Evolutionary conservation across 1,140 invertebrate species (phyloP).

Genomic region (Cyclargus thomasi): DNA sequence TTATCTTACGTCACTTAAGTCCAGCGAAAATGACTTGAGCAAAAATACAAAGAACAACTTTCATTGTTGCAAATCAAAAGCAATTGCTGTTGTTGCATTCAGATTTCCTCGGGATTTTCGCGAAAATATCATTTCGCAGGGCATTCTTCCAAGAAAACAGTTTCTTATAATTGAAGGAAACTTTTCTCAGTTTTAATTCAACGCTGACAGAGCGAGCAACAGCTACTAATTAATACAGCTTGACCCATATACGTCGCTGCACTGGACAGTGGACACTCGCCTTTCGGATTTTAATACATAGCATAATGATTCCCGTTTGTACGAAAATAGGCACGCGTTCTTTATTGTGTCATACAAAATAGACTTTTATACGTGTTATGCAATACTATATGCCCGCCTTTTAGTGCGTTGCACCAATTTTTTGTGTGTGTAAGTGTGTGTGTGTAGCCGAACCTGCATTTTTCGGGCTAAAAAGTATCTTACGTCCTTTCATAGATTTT

Average conservation of each 20-base stretch:
- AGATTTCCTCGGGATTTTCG: neutral
- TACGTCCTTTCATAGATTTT: too few relatives aligned
- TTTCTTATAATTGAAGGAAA: neutral
- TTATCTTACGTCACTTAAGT: neutral
- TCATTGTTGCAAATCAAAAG: conserved; percentile 3
- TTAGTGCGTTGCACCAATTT: too few relatives aligned
- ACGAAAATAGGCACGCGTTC: neutral
- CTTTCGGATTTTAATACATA: neutral
- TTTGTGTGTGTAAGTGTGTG: too few relatives aligned
- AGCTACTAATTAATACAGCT: conserved; percentile 3
- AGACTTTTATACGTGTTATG: too few relatives aligned
- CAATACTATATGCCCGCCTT: too few relatives aligned
- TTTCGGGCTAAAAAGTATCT: too few relatives aligned
- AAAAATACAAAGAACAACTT: neutral
- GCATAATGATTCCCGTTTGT: neutral
- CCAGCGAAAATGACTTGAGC: neutral
- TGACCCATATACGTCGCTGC: conserved; percentile 5
- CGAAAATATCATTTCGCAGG: conserved; percentile 1
- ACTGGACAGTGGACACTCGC: neutral
- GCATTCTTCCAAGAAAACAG: neutral
- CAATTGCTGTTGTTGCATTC: neutral
- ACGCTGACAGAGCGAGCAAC: conserved; percentile 6
- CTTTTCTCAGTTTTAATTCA: conserved; percentile 8
- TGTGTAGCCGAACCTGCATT: too few relatives aligned
- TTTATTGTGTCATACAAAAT: too few relatives aligned